A percentile compares a stretch with the other conserved stretches of the same genome.
These are phyloP conservation scores for Penaeus japonicus DNA, from an alignment of 1,140 invertebrate genomes.

Conservation along the genomic window DNA sequence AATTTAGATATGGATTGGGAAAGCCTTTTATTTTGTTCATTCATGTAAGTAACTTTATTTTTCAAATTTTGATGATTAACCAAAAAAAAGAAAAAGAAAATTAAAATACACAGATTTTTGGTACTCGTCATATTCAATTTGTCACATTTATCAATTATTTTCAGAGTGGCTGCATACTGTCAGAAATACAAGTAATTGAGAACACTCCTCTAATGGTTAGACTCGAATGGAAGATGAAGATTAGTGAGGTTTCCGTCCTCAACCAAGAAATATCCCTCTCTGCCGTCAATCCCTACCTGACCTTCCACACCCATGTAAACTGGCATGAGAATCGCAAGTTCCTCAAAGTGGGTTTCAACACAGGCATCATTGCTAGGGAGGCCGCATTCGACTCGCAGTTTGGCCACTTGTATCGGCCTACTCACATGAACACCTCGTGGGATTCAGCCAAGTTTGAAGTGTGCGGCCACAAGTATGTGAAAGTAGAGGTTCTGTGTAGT, in stretches of 20 bases:
- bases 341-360: conserved; percentile 63
- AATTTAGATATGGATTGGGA: too few relatives aligned
- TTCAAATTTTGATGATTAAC: too few relatives aligned
- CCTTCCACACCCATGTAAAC: conserved; percentile 65
- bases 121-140: too few relatives aligned
- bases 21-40: too few relatives aligned
- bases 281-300: conserved; percentile 65
- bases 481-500: background rate
- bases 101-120: too few relatives aligned
- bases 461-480: conserved; percentile 65
- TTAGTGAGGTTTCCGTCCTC: conserved; percentile 38
- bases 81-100: too few relatives aligned
- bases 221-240: conserved; percentile 36
- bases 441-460: conserved; percentile 70
- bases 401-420: conserved; percentile 67
- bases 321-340: conserved; percentile 70
- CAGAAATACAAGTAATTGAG: conserved; percentile 23
- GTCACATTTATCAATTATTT: background rate
- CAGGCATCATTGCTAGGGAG: conserved; percentile 54
- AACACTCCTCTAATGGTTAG: conserved; percentile 23
- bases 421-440: conserved; percentile 70
- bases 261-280: conserved; percentile 51
- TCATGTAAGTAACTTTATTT: too few relatives aligned
- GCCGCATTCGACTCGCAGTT: conserved; percentile 69
- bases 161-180: background rate